Evolutionary conservation across 37 sponge, comb jelly and placozoan species (phyloP).

Genomic region (Eunapius fragilis): DNA sequence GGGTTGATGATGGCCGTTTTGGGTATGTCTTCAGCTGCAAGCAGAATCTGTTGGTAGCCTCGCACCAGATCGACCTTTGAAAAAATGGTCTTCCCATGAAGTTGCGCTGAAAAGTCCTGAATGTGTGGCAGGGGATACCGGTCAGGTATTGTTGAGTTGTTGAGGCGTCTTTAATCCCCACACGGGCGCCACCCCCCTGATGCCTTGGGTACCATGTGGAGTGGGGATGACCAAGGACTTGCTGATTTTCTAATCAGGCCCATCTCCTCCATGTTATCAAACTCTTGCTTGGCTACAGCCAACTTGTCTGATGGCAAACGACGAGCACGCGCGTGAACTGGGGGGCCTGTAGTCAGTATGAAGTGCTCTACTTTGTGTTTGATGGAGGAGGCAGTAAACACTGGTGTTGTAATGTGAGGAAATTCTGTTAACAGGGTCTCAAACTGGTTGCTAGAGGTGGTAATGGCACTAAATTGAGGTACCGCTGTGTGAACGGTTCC

Average conservation of each 20-base stretch:
- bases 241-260: constrained; percentile 27
- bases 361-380: constrained; percentile 31
- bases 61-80: constrained; percentile 15
- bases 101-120: constrained; percentile 13
- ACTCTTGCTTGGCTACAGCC: constrained; percentile 1
- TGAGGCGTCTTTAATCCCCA: constrained; percentile 24
- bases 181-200: constrained; percentile 39
- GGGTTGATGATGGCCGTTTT: constrained; percentile 35
- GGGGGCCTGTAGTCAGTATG: constrained; percentile 43
- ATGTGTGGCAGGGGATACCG: constrained; percentile 20
- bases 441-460: background rate
- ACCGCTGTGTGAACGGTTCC: background rate
- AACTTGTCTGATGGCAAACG: constrained; percentile 26
- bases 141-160: constrained; percentile 16
- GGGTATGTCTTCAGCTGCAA: constrained; percentile 18
- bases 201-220: constrained; percentile 47
- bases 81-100: constrained; percentile 14
- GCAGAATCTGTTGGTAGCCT: constrained; percentile 36
- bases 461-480: background rate
- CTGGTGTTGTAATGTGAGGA: constrained; percentile 8
- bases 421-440: constrained; percentile 9
- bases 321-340: constrained; percentile 15
- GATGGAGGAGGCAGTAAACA: background rate
- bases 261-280: constrained; percentile 24
- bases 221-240: constrained; percentile 26